These are phyloP conservation scores for Alviniconcha marisindica DNA, from an alignment of 1,140 invertebrate species.

Conservation along the genomic window DNA sequence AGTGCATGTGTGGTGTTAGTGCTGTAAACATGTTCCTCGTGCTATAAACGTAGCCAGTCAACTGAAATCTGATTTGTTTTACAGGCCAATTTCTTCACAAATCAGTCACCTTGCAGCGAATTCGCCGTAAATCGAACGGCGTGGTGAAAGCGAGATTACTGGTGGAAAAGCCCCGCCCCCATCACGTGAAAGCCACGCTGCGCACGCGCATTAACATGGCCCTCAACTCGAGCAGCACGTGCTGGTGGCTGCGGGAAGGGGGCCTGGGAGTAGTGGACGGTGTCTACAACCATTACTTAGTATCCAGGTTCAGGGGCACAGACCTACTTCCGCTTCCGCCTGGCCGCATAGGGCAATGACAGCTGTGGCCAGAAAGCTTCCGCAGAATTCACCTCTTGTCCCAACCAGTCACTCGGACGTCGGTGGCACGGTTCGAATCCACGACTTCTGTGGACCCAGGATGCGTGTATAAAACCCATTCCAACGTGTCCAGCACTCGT, in stretches of 20 bases:
- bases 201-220: conserved; percentile 31
- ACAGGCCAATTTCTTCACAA: conserved; percentile 45
- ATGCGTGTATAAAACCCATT: conserved; percentile 30
- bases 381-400: background rate
- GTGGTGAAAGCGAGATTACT: conserved; percentile 27
- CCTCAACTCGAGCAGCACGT: conserved; percentile 12
- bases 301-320: conserved; percentile 13
- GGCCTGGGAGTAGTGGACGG: conserved; percentile 36
- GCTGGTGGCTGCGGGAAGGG: conserved; percentile 38
- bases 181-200: conserved; percentile 22
- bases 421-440: background rate
- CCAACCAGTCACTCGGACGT: background rate
- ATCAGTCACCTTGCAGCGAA: background rate
- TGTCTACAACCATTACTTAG: conserved; percentile 33
- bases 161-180: conserved; percentile 19
- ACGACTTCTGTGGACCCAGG: background rate
- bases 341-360: conserved; percentile 23
- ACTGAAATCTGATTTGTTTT: too few relatives aligned
- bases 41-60: too few relatives aligned
- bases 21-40: too few relatives aligned
- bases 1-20: too few relatives aligned
- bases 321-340: conserved; percentile 13
- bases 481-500: background rate
- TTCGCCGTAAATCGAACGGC: conserved; percentile 18
- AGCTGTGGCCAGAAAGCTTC: conserved; percentile 35